Percentiles rank a stretch among this genome's conserved stretches.
Conservation (phyloP, 1,140 invertebrate species). For the Macrotrachela quadricornifera region DNA sequence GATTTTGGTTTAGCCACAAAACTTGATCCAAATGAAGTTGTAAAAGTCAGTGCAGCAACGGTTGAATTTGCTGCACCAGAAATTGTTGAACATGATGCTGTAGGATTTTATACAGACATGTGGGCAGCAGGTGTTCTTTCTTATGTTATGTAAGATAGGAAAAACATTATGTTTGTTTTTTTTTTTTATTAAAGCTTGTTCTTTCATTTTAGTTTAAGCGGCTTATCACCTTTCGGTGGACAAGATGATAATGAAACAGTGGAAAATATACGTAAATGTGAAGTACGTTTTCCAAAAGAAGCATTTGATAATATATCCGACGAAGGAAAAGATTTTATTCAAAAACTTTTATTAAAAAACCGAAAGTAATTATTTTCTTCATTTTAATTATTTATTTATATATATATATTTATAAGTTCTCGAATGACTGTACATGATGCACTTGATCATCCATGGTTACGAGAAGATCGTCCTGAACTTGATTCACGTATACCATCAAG, state of each 20-base stretch:
- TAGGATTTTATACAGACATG: conserved; percentile 99
- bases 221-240: conserved; percentile 90
- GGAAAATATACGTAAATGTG: conserved; percentile 88
- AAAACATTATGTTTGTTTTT: no score
- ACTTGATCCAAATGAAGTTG: conserved; percentile 86
- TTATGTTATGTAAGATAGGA: conserved; percentile 64
- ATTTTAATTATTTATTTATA: no score
- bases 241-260: conserved; percentile 93
- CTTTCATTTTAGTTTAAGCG: conserved; percentile 48
- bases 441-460: conserved; percentile 73
- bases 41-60: conserved; percentile 85
- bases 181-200: not conserved
- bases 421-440: conserved; percentile 94
- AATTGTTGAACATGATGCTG: conserved; percentile 88
- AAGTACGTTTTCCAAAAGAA: conserved; percentile 92
- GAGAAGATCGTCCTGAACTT: conserved; percentile 44
- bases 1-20: conserved; percentile 95
- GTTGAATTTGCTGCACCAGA: conserved; percentile 99
- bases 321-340: conserved; percentile 93
- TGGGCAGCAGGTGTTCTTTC: conserved; percentile 93
- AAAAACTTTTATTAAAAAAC: conserved; percentile 60
- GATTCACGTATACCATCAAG: conserved; percentile 46
- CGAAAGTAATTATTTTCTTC: no score
- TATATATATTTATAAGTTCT: conserved; percentile 41
- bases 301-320: conserved; percentile 70